Base-by-base conservation (phyloP, 2,888 invertebrate species). In the Thymelicus sylvestris region DNA sequence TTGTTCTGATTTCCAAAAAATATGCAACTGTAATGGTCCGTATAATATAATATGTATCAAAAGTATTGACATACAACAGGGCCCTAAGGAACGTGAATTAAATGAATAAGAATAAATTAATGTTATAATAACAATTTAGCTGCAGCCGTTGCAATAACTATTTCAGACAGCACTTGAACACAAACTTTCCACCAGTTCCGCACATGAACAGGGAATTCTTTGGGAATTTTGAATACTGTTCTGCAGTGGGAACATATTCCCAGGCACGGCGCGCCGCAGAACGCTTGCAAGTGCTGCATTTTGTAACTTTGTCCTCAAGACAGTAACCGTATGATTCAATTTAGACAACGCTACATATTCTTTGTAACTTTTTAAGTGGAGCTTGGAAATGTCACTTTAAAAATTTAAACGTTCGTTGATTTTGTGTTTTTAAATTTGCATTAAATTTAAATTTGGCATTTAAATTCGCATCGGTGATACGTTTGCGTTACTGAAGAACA, bases 231-330 rank as follows among this genome's bases (percentile, higher is more conserved):
- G 48, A 70, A 60, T 24, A 60, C 41, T 41, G 41, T 65, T 38
- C 59, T 70, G 69, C 69, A 70, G 59, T 41, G 69, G 69, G 64
- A 41, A 65, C 65, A 57, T 70, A 70, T 70, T 70, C 69, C 69
- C 69, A 70, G 64, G 59, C 69, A 70, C 69, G 69, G 48, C 48
- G 39, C 65, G 50, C 69, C 59, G 69, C 69, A 65, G 64, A 68
- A 19, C 64, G 39, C 59, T 64, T 52, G 44, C 59, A 48, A 50
- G 69, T 60, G 59, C 48, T 57, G 39, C 69, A 50, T 64, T 50
- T 50, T 38, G 64, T 64, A 70, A 70, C 69, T 70, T 70, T 60
- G 64, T 59, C 65, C 31, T 59, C 50, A 70, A 70, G 69, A 70
- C 60, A 59, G 59, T 59, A 65, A 70, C 65, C 39, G 64, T 65